These are phyloP conservation scores for Neogobius melanostomus DNA, from an alignment of 2,113 vertebrate species.

Conservation along the genomic window DNA sequence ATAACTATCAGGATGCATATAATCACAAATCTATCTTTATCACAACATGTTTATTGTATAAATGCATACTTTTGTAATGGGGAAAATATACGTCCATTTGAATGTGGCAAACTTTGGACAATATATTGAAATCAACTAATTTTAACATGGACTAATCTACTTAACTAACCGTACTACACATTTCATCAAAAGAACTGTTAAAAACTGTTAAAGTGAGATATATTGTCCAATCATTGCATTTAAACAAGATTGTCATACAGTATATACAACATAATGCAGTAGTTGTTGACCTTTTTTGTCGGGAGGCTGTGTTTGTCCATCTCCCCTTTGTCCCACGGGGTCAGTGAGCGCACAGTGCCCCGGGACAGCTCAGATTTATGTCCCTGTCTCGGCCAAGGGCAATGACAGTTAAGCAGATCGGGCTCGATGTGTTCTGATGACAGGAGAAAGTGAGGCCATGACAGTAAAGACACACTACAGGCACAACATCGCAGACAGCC, in stretches of 20 bases:
- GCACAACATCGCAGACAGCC: neutral
- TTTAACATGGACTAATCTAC: neutral
- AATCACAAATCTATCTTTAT: neutral
- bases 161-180: no score
- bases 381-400: slow-evolving; percentile 5
- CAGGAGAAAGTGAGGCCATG: neutral
- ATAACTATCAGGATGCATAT: neutral
- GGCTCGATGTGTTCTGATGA: neutral
- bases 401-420: slow-evolving; percentile 1
- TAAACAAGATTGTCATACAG: neutral
- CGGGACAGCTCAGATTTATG: slow-evolving; percentile 11
- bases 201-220: no score
- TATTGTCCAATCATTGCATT: neutral
- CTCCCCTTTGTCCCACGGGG: neutral
- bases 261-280: neutral
- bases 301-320: slow-evolving; percentile 7
- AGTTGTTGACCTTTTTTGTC: slow-evolving; percentile 3
- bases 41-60: neutral
- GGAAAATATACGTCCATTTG: no score
- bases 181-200: no score
- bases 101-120: no score
- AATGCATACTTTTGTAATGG: no score
- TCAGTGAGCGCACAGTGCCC: neutral
- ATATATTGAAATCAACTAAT: no score
- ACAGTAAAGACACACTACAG: neutral